A percentile compares a stretch with the other conserved stretches of the same genome.
Evolutionary conservation across 2,888 invertebrate species (phyloP).

Genomic region (Cerceris rybyensis): DNA sequence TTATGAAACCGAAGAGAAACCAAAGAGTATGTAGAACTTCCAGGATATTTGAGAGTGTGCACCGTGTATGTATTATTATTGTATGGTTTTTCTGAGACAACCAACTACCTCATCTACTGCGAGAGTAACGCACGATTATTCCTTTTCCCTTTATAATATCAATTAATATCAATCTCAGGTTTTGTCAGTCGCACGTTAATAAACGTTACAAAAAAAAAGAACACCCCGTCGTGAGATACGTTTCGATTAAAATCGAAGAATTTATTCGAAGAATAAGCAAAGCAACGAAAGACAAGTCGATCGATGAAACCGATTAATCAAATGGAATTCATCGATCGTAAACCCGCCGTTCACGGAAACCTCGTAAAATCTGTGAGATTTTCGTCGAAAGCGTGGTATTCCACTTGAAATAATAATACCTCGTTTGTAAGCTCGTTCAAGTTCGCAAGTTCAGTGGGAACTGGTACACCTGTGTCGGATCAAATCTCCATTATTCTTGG

Average conservation of each 20-base stretch:
- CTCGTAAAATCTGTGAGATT: no score
- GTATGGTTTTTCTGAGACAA: conserved; percentile 39
- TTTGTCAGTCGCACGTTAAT: background rate
- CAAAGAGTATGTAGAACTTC: conserved; percentile 20
- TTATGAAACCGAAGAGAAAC: conserved; percentile 32
- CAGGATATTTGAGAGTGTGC: conserved; percentile 5
- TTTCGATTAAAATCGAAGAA: no score
- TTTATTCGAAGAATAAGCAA: no score
- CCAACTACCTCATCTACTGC: conserved; percentile 61
- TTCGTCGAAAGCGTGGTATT: no score
- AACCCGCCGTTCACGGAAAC: no score
- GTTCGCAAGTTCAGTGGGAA: conserved; percentile 64
- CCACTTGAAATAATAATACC: background rate
- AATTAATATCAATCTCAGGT: no score
- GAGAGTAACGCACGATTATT: conserved; percentile 36
- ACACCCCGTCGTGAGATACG: no score
- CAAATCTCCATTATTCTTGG: conserved; percentile 9
- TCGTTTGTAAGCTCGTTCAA: conserved; percentile 43
- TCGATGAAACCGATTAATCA: no score
- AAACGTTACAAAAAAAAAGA: background rate
- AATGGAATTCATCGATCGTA: no score
- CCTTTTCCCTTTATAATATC: conserved; percentile 5
- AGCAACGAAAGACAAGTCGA: no score
- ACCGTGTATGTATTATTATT: conserved; percentile 19
- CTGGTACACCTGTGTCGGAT: conserved; percentile 58